Percentiles rank a stretch among this genome's conserved stretches.
These are phyloP conservation scores for Monoplex corrugatus DNA, from an alignment of 2,888 invertebrate genomes.

Conservation along the genomic window DNA sequence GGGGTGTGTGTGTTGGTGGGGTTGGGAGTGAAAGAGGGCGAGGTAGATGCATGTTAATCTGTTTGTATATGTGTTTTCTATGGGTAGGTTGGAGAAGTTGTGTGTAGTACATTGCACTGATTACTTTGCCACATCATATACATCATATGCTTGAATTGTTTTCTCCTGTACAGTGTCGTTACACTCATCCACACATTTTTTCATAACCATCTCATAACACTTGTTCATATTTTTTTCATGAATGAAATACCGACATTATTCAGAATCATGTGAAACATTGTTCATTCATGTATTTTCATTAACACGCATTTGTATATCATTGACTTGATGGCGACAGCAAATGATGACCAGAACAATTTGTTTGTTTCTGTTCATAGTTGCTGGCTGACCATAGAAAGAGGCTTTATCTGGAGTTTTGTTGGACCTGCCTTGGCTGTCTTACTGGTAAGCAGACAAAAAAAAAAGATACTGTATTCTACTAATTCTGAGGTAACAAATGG, in stretches of 20 bases:
- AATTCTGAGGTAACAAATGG: too few species aligned
- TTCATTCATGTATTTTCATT: background rate
- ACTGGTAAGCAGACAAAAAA: constrained; percentile 89
- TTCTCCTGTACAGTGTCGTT: background rate
- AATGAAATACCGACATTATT: background rate
- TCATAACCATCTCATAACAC: too few species aligned
- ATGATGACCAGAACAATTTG: too few species aligned
- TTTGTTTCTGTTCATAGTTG: constrained; percentile 51
- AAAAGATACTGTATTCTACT: too few species aligned
- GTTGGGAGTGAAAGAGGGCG: too few species aligned
- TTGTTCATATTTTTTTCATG: too few species aligned
- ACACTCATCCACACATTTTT: too few species aligned
- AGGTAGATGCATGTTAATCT: too few species aligned
- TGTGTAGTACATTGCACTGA: too few species aligned
- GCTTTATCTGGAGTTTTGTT: constrained; percentile 96
- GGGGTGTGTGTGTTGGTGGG: background rate
- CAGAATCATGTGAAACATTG: too few species aligned
- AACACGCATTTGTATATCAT: background rate
- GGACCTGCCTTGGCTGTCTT: constrained; percentile 94
- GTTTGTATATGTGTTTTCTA: background rate
- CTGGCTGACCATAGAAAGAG: constrained; percentile 92
- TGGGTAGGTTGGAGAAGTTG: background rate
- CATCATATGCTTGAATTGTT: background rate
- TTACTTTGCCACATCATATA: too few species aligned
- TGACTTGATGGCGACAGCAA: too few species aligned